Conservation (phyloP, 2,113 vertebrate species). For the Semnopithecus entellus region DNA sequence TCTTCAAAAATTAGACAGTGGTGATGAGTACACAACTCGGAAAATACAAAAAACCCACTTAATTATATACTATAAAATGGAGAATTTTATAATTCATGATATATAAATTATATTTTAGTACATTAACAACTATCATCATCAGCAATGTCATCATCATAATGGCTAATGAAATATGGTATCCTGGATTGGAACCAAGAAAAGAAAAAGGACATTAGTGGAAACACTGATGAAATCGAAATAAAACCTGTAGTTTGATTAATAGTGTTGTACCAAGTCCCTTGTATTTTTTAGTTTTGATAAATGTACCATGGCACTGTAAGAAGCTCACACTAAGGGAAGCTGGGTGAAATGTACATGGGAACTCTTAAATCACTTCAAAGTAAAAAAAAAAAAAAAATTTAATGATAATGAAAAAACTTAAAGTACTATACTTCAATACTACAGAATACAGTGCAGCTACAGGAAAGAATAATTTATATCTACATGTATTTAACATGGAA, state of each 20-base stretch:
- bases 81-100: background rate
- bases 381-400: background rate
- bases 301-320: background rate
- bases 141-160: background rate
- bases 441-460: background rate
- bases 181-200: background rate
- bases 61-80: background rate
- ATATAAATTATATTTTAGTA: background rate
- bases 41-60: background rate
- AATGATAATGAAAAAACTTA: background rate
- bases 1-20: background rate
- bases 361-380: background rate
- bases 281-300: background rate
- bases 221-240: background rate
- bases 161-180: background rate
- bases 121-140: background rate
- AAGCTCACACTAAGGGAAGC: background rate
- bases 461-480: background rate
- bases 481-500: background rate
- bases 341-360: background rate
- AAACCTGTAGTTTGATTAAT: background rate
- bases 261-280: background rate
- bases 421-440: background rate
- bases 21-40: background rate
- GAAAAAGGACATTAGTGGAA: background rate